Evolutionary conservation across 2,888 invertebrate genomes (phyloP), one percentile per base, ranked within the genome.

Genomic region (Acrocyrtus sp.): DNA sequence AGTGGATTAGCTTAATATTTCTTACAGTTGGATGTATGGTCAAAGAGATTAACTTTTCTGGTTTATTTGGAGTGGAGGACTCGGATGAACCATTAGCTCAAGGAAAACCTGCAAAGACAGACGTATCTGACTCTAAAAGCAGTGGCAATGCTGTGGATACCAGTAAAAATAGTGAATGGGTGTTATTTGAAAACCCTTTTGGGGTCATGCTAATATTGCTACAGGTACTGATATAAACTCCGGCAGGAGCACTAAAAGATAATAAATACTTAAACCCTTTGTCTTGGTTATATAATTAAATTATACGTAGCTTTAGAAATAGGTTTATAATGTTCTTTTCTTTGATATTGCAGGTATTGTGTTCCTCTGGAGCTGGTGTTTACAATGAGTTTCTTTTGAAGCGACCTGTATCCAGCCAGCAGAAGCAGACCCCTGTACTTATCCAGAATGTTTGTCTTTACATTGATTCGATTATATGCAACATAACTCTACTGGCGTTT

Each of bases 361-460:
- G 93, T 83, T 97, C 97, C 0, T 97, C 96, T 81, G 85, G 96
- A 73, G 97, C 97, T 0, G 97, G 97, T 5, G 97, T 97, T 2
- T 98, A 96, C 84, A 97, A 96, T 84, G 97, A 98, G 84, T 95
- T 94, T 85, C 86, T 98, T 61, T 86, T 98, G 3, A 97, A 97
- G 86, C 24, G 67, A 47, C 70, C 75, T 10, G 89, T 91, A 81
- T 89, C 90, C 2, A 53, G 24, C 39, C 26, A 41, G 19, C 66
- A 74, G 34, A 74, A 74, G 21, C 90, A 92, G 78, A 91, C 95
- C 0, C 92, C 95, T 83, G 92, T 97, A 82, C 95, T 94, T 85
- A 86, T 96, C 78, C 97, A 97, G 85, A 98, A 97, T 84, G 90
- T 95, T 6, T 97, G 95, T 82, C 96, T 97, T 95, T 97, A 97